A percentile compares a stretch with the other conserved stretches of the same genome.
Evolutionary conservation across 2,113 vertebrate species (phyloP).

Genomic region (Haemorhous mexicanus): DNA sequence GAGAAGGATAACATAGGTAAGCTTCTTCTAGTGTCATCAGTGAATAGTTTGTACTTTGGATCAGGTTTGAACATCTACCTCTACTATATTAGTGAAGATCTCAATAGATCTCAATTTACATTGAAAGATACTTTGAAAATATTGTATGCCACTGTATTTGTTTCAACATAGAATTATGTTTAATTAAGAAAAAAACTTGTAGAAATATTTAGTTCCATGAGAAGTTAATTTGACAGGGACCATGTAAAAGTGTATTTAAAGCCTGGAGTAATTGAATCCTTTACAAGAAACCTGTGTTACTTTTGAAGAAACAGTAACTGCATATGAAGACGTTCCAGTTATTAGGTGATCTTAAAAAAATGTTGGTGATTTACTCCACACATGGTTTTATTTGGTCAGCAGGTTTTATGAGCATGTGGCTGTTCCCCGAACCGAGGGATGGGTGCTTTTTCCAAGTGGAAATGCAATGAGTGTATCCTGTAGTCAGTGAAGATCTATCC

Average conservation of each 20-base stretch:
- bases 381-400: background rate
- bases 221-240: background rate
- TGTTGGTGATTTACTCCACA: background rate
- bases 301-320: background rate
- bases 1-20: slow-evolving; percentile 86
- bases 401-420: background rate
- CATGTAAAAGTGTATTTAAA: background rate
- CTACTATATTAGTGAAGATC: background rate
- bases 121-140: background rate
- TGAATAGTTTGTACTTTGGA: background rate
- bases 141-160: background rate
- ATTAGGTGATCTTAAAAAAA: background rate
- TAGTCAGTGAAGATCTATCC: background rate
- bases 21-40: background rate
- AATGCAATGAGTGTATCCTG: background rate
- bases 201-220: background rate
- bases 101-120: background rate
- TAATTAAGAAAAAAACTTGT: background rate
- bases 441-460: background rate
- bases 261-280: background rate
- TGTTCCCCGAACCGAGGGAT: background rate
- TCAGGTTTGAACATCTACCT: background rate
- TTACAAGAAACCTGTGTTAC: background rate
- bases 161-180: background rate
- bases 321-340: background rate